Conservation (phyloP, 2,888 invertebrate species). For the Seira sanloemensis region DNA sequence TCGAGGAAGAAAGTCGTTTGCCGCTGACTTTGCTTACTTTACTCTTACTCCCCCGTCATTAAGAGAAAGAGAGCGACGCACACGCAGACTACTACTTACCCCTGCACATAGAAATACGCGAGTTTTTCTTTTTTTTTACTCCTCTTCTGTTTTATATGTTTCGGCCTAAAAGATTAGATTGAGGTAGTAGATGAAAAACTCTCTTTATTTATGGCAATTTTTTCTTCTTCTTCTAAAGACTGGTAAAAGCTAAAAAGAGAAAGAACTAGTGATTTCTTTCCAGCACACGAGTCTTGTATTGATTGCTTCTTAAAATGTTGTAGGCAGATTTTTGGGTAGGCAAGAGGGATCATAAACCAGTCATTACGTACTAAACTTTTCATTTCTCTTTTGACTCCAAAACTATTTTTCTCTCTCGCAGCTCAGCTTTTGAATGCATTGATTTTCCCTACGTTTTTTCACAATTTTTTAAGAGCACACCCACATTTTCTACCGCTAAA, state of each 20-base stretch:
- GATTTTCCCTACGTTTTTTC: constrained; percentile 26
- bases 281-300: constrained; percentile 40
- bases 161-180: background rate
- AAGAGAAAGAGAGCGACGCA: background rate
- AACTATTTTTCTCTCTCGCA: background rate
- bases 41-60: background rate
- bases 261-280: background rate
- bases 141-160: background rate
- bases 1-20: background rate
- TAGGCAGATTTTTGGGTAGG: constrained; percentile 43
- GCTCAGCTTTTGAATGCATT: constrained; percentile 15
- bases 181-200: too few relatives aligned
- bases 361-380: constrained; percentile 62
- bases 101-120: background rate
- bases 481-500: background rate
- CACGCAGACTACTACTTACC: background rate
- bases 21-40: background rate
- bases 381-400: constrained; percentile 39
- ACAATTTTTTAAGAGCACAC: too few relatives aligned
- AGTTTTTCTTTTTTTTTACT: constrained; percentile 12
- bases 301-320: constrained; percentile 58
- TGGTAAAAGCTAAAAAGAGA: too few relatives aligned
- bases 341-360: constrained; percentile 56
- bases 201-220: background rate
- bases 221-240: background rate